Conservation (phyloP, 1,140 invertebrate genomes). For the Cydia amplana region DNA sequence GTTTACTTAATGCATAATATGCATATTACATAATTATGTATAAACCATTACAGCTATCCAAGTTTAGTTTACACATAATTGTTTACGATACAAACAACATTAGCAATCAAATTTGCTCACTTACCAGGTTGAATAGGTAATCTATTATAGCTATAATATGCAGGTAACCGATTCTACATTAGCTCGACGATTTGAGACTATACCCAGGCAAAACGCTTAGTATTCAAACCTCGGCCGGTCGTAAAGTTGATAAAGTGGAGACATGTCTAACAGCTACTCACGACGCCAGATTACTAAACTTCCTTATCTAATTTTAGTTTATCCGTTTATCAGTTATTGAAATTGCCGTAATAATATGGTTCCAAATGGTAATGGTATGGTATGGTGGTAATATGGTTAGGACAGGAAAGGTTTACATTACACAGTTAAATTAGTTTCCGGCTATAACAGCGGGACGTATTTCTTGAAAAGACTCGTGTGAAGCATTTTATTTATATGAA, state of each 20-base stretch:
- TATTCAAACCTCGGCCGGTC: slow-evolving; percentile 4
- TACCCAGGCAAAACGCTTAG: slow-evolving; percentile 1
- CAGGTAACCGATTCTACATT: neutral
- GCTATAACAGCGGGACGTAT: neutral
- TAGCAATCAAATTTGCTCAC: too few relatives aligned
- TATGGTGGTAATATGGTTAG: too few relatives aligned
- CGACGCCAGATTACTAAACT: neutral
- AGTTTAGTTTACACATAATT: too few relatives aligned
- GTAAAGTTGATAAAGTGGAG: slow-evolving; percentile 20
- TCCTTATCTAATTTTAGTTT: neutral
- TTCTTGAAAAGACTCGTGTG: neutral
- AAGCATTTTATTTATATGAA: neutral
- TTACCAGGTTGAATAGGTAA: too few relatives aligned
- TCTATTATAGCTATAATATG: too few relatives aligned
- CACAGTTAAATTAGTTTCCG: neutral
- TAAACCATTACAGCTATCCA: too few relatives aligned
- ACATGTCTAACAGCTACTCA: neutral
- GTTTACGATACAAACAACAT: too few relatives aligned
- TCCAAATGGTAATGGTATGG: too few relatives aligned
- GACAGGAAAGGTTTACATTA: too few relatives aligned
- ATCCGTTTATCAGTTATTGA: neutral
- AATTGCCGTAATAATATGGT: neutral
- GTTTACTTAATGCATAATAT: too few relatives aligned
- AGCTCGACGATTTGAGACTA: neutral
- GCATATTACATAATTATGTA: too few relatives aligned